Conservation (phyloP, 1,140 invertebrate species). For the Trichogramma pretiosum region DNA sequence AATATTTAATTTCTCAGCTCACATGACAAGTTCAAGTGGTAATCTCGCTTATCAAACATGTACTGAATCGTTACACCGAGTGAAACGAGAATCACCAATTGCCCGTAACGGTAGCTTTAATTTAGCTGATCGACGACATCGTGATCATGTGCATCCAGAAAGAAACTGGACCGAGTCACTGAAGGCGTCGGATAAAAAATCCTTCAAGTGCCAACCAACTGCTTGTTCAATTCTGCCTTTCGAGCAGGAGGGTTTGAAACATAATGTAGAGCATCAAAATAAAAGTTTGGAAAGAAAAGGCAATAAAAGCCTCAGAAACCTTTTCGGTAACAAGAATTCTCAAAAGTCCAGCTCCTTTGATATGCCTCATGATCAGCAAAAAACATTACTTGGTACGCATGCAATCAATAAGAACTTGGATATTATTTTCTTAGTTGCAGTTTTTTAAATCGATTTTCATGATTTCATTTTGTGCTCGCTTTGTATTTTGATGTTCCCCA, state of each 20-base stretch:
- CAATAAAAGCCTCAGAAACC: slow-evolving; percentile 37
- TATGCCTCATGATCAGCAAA: slow-evolving; percentile 29
- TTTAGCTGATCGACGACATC: slow-evolving; percentile 22
- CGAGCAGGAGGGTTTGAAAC: no score
- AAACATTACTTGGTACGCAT: slow-evolving; percentile 33
- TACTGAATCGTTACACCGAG: slow-evolving; percentile 28
- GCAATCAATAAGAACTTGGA: no score
- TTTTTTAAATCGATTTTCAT: no score
- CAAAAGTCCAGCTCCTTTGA: slow-evolving; percentile 32
- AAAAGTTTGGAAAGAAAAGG: no score
- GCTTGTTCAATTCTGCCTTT: slow-evolving; percentile 32
- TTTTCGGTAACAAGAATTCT: slow-evolving; percentile 36
- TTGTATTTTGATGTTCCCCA: no score
- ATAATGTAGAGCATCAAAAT: no score
- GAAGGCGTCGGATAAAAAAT: slow-evolving; percentile 8
- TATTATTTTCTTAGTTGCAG: no score
- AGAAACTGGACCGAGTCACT: slow-evolving; percentile 50
- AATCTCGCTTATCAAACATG: slow-evolving; percentile 25
- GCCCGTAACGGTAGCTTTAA: slow-evolving; percentile 37
- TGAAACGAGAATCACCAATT: slow-evolving; percentile 26
- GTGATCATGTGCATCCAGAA: slow-evolving; percentile 28
- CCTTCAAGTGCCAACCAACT: slow-evolving; percentile 47
- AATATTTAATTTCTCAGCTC: no score
- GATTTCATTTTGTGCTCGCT: no score
- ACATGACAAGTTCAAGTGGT: slow-evolving; percentile 29